A percentile compares a stretch with the other conserved stretches of the same genome.
These are phyloP conservation scores for Eumacrocentrus americanus DNA, from an alignment of 2,888 invertebrate genomes.

Conservation along the genomic window DNA sequence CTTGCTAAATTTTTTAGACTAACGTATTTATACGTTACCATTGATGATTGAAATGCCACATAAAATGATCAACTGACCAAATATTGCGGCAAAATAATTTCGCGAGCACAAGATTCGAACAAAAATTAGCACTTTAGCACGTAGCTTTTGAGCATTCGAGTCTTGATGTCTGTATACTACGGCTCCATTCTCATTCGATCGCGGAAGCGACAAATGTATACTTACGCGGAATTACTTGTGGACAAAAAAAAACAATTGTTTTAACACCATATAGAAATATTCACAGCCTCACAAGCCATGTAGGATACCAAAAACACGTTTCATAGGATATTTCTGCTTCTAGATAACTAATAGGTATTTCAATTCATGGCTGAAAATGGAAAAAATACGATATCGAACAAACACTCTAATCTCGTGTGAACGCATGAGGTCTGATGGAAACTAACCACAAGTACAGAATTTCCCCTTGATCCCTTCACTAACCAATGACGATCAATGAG, in stretches of 20 bases:
- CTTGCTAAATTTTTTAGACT: neutral
- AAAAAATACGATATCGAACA: slow-evolving; percentile 20
- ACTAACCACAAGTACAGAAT: slow-evolving; percentile 24
- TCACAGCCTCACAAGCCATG: no score
- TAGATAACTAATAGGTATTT: neutral
- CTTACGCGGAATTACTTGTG: no score
- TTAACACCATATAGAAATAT: no score
- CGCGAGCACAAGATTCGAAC: slow-evolving; percentile 21
- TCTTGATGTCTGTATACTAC: slow-evolving; percentile 34
- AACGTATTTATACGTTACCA: neutral
- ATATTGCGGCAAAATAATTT: neutral
- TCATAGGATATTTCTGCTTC: neutral
- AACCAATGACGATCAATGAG: slow-evolving; percentile 24
- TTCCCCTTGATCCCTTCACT: slow-evolving; percentile 1
- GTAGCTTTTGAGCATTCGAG: slow-evolving; percentile 49
- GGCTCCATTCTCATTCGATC: slow-evolving; percentile 41
- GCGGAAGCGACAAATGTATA: slow-evolving; percentile 37
- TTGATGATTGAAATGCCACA: neutral
- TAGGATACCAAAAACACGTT: neutral
- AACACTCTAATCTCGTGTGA: neutral
- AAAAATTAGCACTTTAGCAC: slow-evolving; percentile 19
- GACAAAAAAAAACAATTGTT: no score
- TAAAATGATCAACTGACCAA: neutral
- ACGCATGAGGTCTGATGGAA: slow-evolving; percentile 7
- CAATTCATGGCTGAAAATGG: neutral